phyloP scores from a whole-genome alignment of 2,888 invertebrate genomes.

The Caenorhabditis panamensis region DNA sequence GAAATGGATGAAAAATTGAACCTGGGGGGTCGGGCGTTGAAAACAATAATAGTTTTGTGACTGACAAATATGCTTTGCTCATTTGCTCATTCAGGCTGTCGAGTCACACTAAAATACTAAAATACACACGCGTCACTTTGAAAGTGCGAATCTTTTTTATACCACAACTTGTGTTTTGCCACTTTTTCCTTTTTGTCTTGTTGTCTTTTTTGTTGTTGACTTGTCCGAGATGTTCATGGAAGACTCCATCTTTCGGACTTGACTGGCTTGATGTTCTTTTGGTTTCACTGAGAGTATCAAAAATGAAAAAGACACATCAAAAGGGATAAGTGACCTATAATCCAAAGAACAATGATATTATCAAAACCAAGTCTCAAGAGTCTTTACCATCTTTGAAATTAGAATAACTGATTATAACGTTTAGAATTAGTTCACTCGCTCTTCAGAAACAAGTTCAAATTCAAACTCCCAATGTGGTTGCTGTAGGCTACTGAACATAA shows the following conservation, averaged over 20 bases:
- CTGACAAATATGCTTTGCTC: constrained; percentile 11
- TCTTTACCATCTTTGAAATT: no score
- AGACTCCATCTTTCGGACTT: background rate
- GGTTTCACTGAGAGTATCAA: background rate
- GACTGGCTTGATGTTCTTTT: constrained; percentile 28
- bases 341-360: no score
- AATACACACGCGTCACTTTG: constrained; percentile 1
- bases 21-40: constrained; percentile 2
- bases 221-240: background rate
- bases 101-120: constrained; percentile 6
- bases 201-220: constrained; percentile 37
- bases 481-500: background rate
- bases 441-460: no score
- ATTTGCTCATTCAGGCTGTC: constrained; percentile 44
- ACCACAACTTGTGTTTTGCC: constrained; percentile 1
- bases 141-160: constrained; percentile 6
- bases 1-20: constrained; percentile 44
- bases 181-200: constrained; percentile 25
- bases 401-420: background rate
- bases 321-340: no score
- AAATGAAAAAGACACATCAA: no score
- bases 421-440: background rate
- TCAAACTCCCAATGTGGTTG: background rate
- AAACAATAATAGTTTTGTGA: constrained; percentile 29
- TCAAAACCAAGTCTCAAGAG: no score